Evolutionary conservation across 2,888 invertebrate species (phyloP), one percentile per base, ranked within the genome.

Genomic region (Cantharis rustica): DNA sequence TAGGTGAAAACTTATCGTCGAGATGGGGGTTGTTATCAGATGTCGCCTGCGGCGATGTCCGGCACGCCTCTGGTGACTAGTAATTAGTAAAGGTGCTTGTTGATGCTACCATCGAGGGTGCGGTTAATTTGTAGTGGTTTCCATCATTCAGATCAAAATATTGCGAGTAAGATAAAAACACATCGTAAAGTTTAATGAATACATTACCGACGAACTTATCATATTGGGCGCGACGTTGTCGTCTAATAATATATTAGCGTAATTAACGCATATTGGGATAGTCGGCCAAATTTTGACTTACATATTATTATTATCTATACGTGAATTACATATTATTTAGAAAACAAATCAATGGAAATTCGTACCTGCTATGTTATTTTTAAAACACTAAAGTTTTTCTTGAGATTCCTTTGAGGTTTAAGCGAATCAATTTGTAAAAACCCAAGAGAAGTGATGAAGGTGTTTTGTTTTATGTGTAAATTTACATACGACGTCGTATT

Each of bases 151-250:
- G 77, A 80, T 84, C 82, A 81, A 84, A 84, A 84, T 84, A 84
- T 84, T 84, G 83, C 84, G 83, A 82, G 80, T 78, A 75, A 84
- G 85, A 85, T 85, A 85, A 84, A 84, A 84, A 84, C 84, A 85
- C 84, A 83, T 84, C 84, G 84, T 85, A 84, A 84, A 85, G 80
- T 81, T 81, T 76, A 79, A 80, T 83, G 84, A 82, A 82, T 84
- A 82, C 80, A 84, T 84, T 84, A 84, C 81, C 78, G 80, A 81
- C 81, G 81, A 80, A 79, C 80, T 84, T 84, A 83, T 84, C 84
- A 84, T 81, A 82, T 81, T 82, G 85, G 86, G 86, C 84, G 86
- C 83, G 85, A 85, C 84, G 83, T 82, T 75, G 80, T 77, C 79
- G 79, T 76, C 79, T 79, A 81, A 83, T 76, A 84, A 84, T 85